These are phyloP conservation scores for Cryptotermes secundus DNA, from an alignment of 1,140 invertebrate genomes.

Conservation along the genomic window DNA sequence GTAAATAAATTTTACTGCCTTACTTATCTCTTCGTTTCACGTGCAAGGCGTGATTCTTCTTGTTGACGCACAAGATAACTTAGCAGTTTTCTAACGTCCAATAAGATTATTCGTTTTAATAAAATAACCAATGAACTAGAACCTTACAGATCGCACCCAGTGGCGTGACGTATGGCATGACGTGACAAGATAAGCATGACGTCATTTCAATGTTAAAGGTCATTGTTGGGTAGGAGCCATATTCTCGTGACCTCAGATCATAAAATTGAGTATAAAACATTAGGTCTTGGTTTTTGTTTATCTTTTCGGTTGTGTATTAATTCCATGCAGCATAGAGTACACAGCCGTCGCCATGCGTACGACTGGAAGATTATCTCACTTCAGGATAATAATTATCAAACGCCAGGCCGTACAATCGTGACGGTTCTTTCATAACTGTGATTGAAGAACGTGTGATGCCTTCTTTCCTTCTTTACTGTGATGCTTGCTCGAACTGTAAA, in stretches of 20 bases:
- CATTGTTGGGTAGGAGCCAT: neutral
- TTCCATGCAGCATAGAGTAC: neutral
- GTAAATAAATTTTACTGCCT: constrained; percentile 1
- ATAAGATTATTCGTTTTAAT: neutral
- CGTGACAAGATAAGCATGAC: neutral
- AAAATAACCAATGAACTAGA: neutral
- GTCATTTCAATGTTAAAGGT: constrained; percentile 9
- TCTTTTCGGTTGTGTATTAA: neutral
- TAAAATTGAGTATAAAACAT: constrained; percentile 1
- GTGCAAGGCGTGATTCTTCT: neutral
- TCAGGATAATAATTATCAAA: neutral
- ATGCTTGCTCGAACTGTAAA: too few relatives aligned
- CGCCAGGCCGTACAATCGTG: neutral
- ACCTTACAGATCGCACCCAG: constrained; percentile 1
- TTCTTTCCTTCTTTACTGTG: too few relatives aligned
- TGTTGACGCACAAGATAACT: constrained; percentile 16
- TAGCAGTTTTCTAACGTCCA: neutral
- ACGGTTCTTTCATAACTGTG: too few relatives aligned
- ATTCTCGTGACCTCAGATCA: constrained; percentile 4
- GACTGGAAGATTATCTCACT: neutral
- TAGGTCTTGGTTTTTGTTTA: neutral
- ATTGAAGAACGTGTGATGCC: too few relatives aligned
- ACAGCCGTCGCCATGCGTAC: neutral
- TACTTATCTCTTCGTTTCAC: neutral
- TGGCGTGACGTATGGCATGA: constrained; percentile 2